These are phyloP conservation scores for Urosaurus nigricauda DNA, from an alignment of 2,797 vertebrate species.

Conservation along the genomic window DNA sequence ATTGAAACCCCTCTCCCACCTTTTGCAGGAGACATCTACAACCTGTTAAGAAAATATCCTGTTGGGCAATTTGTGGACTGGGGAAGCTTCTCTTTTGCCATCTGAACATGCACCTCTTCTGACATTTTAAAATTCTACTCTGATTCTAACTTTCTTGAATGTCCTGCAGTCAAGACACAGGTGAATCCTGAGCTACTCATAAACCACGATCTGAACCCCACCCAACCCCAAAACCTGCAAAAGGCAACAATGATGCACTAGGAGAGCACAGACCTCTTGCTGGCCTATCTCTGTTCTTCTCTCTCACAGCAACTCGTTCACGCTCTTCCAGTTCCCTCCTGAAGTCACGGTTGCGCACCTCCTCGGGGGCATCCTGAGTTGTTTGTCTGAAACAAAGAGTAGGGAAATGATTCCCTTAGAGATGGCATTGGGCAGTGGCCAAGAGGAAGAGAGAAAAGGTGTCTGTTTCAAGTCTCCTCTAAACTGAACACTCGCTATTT, in stretches of 20 bases:
- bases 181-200: background rate
- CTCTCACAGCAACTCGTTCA: constrained; percentile 89
- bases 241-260: background rate
- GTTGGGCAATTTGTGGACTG: too few species aligned
- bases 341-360: constrained; percentile 96
- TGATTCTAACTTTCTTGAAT: background rate
- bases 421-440: background rate
- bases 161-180: background rate
- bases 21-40: background rate
- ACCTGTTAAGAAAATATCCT: background rate
- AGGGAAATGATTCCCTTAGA: background rate
- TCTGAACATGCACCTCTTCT: background rate
- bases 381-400: constrained; percentile 83
- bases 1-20: background rate
- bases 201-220: background rate
- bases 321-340: constrained; percentile 96
- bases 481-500: background rate
- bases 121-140: background rate
- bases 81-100: background rate
- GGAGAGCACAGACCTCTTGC: constrained; percentile 84
- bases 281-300: constrained; percentile 94
- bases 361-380: constrained; percentile 97
- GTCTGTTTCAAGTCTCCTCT: background rate
- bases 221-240: too few species aligned
- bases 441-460: background rate